These are phyloP conservation scores for Aselliscus stoliczkanus DNA, from an alignment of 2,797 vertebrate species.

Conservation along the genomic window DNA sequence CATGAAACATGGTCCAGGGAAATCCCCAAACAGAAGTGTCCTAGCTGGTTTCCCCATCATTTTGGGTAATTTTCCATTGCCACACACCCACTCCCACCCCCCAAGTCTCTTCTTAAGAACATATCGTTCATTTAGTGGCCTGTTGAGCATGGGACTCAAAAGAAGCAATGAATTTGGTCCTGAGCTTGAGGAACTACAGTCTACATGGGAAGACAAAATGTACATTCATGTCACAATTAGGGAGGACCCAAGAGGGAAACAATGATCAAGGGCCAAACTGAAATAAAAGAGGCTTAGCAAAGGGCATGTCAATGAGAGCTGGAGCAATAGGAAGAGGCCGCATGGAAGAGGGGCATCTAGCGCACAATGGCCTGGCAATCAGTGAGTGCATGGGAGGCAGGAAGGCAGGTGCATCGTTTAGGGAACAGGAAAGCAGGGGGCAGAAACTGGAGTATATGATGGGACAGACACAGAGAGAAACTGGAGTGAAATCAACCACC, in stretches of 20 bases:
- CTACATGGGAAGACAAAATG: neutral
- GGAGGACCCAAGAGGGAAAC: neutral
- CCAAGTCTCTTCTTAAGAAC: conserved; percentile 47
- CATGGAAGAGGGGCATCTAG: neutral
- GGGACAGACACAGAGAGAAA: neutral
- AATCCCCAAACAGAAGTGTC: conserved; percentile 69
- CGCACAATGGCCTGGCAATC: neutral
- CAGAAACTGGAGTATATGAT: neutral
- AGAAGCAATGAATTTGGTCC: conserved; percentile 4
- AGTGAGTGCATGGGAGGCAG: neutral
- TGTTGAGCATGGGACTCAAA: neutral
- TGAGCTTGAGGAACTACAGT: neutral
- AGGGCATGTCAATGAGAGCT: neutral
- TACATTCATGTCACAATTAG: neutral
- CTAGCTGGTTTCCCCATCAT: conserved; percentile 58
- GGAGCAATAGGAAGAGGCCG: neutral
- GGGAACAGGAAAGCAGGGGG: neutral
- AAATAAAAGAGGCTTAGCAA: neutral
- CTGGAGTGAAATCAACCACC: neutral
- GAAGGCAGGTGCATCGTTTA: neutral
- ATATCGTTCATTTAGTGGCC: conserved; percentile 15
- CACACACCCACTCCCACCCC: neutral
- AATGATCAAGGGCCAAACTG: neutral
- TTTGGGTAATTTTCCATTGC: conserved; percentile 71
- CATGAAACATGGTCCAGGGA: conserved; percentile 52